These are phyloP conservation scores for Chrysodeixis includens DNA, from an alignment of 2,888 invertebrate genomes.

Conservation along the genomic window DNA sequence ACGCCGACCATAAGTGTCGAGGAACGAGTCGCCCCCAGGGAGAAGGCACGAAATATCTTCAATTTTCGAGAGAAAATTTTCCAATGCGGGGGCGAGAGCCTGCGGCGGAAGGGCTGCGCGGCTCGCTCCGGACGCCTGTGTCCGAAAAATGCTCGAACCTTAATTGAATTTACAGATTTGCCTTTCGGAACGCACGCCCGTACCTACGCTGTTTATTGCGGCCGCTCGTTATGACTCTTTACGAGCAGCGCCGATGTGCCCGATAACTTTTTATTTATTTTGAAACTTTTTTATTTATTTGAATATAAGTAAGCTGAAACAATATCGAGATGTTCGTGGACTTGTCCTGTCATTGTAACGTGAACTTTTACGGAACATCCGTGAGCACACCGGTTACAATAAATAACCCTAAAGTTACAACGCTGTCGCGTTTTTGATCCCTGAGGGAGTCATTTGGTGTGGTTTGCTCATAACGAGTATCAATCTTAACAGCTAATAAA, in stretches of 20 bases:
- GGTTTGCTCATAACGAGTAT: constrained; percentile 20
- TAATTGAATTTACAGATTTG: constrained; percentile 89
- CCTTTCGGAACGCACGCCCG: constrained; percentile 83
- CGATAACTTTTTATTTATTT: constrained; percentile 69
- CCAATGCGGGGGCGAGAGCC: constrained; percentile 87
- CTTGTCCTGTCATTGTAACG: neutral
- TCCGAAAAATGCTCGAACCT: constrained; percentile 87
- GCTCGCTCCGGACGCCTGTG: constrained; percentile 80
- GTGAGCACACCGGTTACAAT: constrained; percentile 17
- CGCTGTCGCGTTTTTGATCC: constrained; percentile 14
- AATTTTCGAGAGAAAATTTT: constrained; percentile 89
- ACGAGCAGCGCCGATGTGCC: constrained; percentile 67
- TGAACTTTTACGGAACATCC: neutral
- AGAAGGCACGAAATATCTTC: constrained; percentile 88
- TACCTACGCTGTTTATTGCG: constrained; percentile 77
- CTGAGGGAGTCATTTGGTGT: constrained; percentile 23
- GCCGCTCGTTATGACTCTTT: constrained; percentile 78
- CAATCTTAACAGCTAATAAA: constrained; percentile 30
- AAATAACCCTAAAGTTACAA: constrained; percentile 25
- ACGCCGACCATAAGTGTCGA: constrained; percentile 89
- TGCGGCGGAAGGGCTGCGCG: constrained; percentile 86
- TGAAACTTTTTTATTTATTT: constrained; percentile 57
- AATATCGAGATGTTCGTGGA: constrained; percentile 17
- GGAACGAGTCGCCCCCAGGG: constrained; percentile 88
- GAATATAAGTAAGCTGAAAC: constrained; percentile 30